Conservation (phyloP, 2,797 vertebrate species). For the Myotis myotis region DNA sequence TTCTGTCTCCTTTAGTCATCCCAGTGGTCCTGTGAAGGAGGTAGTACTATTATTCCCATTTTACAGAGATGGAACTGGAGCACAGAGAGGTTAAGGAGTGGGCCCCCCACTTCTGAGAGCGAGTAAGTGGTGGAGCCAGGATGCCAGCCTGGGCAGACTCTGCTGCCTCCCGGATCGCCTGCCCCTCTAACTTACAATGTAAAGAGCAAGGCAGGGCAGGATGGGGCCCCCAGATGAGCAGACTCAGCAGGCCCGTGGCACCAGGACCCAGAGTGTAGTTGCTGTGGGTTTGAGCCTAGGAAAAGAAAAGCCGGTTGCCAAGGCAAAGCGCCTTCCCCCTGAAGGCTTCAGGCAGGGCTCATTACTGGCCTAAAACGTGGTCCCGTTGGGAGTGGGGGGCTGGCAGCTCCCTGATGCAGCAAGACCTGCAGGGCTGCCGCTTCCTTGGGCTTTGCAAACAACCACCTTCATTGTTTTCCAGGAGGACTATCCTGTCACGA, state of each 20-base stretch:
- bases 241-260: background rate
- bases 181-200: background rate
- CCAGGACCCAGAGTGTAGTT: background rate
- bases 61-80: background rate
- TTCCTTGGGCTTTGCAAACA: conserved; percentile 70
- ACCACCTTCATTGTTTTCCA: conserved; percentile 60
- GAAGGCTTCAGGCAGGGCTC: background rate
- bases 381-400: background rate
- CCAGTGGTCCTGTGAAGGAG: background rate
- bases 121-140: background rate
- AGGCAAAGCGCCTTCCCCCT: background rate
- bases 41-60: background rate
- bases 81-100: background rate
- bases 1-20: background rate
- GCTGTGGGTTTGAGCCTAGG: background rate
- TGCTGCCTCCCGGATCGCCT: background rate
- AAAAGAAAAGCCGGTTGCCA: background rate
- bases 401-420: background rate
- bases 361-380: background rate
- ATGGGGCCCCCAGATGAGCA: background rate
- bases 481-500: background rate
- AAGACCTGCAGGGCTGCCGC: background rate
- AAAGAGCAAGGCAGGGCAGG: background rate
- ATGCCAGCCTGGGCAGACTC: background rate
- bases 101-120: background rate